These are phyloP conservation scores for Periophthalmodon schlosseri DNA, from an alignment of 2,113 vertebrate genomes.

Conservation along the genomic window DNA sequence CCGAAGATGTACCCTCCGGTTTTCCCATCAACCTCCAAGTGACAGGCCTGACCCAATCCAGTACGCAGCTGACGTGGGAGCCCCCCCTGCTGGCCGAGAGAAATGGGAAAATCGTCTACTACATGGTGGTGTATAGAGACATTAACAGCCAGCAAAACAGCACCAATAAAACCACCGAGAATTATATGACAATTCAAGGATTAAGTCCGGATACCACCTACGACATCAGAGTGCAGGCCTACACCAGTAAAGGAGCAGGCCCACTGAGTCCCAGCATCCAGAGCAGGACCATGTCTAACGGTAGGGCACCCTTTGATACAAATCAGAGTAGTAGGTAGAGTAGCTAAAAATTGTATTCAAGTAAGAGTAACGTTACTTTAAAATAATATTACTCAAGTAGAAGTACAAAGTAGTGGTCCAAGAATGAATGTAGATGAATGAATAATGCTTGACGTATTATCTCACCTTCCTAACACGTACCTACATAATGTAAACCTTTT, in stretches of 20 bases:
- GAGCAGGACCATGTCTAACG: slow-evolving; percentile 95
- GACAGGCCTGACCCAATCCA: slow-evolving; percentile 90
- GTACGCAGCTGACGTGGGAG: slow-evolving; percentile 92
- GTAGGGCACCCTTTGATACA: slow-evolving; percentile 78
- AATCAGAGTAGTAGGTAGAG: no score
- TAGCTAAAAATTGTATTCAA: no score
- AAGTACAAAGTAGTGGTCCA: no score
- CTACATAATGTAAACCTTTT: not conserved
- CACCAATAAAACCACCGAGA: slow-evolving; percentile 83
- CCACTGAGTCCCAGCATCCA: slow-evolving; percentile 98
- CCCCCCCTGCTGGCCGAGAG: slow-evolving; percentile 87
- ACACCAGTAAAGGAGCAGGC: slow-evolving; percentile 88
- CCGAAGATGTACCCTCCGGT: slow-evolving; percentile 86
- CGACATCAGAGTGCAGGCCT: slow-evolving; percentile 90
- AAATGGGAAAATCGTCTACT: slow-evolving; percentile 89
- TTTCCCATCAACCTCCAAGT: slow-evolving; percentile 92
- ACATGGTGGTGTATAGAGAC: slow-evolving; percentile 91
- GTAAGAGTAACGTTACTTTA: no score
- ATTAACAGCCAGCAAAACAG: slow-evolving; percentile 95
- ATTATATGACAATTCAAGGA: slow-evolving; percentile 81
- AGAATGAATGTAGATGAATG: not conserved
- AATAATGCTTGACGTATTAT: not conserved
- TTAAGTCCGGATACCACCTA: slow-evolving; percentile 96
- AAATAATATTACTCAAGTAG: no score
- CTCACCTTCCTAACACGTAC: not conserved